Base-by-base conservation (phyloP, 2,797 vertebrate species). In the Parauchenoglanis punctatus region DNA sequence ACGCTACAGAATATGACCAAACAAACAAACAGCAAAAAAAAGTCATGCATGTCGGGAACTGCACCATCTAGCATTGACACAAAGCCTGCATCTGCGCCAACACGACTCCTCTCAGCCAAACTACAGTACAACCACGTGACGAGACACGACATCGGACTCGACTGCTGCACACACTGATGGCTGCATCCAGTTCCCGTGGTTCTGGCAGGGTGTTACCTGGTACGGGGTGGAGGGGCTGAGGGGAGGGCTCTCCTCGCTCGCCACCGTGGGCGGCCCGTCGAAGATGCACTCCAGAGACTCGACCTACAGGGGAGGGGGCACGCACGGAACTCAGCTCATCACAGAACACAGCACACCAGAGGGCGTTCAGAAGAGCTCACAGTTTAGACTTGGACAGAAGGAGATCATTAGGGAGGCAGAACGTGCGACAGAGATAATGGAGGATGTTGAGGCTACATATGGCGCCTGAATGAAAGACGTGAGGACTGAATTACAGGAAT, bases 221-320 rank as follows among this genome's bases (percentile, higher is more conserved):
- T 92, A 94, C 83, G 93, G 92, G 91, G 93, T 90, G 91, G 95
- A 93, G 91, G 92, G 90, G 80, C 94, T 88, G 58, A 92, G 92
- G 87, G 94, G 93, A 86, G 94, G 91, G 88, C 95, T 94, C 91
- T 89, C 92, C 82, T 92, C 92, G 31, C 89, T 92, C 91, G 92
- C 93, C 92, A 94, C 93, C 44, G 86, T 68, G 49, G 94, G 90
- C 2, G 95, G 93, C 54, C 94, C 94, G n/a, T 96, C 95, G 91
- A 94, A 94, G 94, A 96, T 92, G 93, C 94, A 95, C 90, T 96
- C 95, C 95, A 96, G 91, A 89, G 95, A 94, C 0, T 93, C 94
- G 90, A 95, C 95, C 96, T 96, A 92, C 86, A 92, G 91, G 90
- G 89, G 82, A 40, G 40, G 63, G 86, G 90, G 86, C 18, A 83